phyloP scores from a whole-genome alignment of 2,888 invertebrate species.

The Antitype chi region DNA sequence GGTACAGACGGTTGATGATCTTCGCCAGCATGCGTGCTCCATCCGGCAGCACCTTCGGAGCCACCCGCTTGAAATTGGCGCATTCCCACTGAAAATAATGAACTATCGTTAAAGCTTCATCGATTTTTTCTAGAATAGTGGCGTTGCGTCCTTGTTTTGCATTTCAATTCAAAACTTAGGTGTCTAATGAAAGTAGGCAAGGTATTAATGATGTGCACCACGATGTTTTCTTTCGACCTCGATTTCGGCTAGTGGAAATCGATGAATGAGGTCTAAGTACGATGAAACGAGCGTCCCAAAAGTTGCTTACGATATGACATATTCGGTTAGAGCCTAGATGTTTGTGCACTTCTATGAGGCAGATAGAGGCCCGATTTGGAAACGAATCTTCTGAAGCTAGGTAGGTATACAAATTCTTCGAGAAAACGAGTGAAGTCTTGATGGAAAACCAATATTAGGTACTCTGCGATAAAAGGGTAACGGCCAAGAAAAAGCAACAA shows the following conservation, averaged over 20 bases:
- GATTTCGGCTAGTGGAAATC: not conserved
- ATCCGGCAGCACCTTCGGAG: conserved; percentile 94
- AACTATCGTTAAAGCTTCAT: not conserved
- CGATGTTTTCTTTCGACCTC: not conserved
- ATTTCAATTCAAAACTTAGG: not conserved
- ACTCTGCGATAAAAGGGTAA: not conserved
- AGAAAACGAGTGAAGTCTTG: not conserved
- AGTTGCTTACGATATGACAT: not conserved
- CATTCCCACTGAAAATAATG: conserved; percentile 92
- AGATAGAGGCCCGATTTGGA: not conserved
- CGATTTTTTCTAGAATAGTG: not conserved
- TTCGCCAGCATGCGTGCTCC: conserved; percentile 95
- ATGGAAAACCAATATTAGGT: not conserved
- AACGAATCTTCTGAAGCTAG: not conserved
- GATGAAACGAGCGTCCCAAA: not conserved
- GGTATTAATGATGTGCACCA: not conserved
- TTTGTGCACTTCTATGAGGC: not conserved
- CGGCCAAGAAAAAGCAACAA: not conserved
- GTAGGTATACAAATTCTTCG: not conserved
- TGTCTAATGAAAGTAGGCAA: not conserved
- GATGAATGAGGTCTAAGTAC: not conserved
- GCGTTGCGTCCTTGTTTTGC: too few species aligned
- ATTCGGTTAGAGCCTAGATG: not conserved
- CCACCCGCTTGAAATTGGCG: conserved; percentile 92
- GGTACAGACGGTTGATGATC: conserved; percentile 92